phyloP scores from a whole-genome alignment of 2,888 invertebrate genomes.

The Pristionchus mayeri region DNA sequence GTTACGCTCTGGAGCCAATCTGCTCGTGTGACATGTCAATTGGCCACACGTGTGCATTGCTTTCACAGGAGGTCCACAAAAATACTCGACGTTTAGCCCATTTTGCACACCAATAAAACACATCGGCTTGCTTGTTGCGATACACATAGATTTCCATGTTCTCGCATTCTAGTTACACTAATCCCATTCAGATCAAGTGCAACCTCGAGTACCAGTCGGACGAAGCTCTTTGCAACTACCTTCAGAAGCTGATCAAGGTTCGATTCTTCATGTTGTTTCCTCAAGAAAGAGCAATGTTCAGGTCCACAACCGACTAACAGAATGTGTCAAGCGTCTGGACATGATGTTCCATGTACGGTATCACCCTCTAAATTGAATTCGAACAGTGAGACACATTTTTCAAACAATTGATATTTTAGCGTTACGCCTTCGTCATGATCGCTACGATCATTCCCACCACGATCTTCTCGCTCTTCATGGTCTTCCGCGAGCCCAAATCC shows the following conservation, averaged over 20 bases:
- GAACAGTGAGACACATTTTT: neutral
- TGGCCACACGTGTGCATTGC: neutral
- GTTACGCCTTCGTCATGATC: slow-evolving; percentile 45
- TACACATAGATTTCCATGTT: too few species aligned
- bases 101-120: too few species aligned
- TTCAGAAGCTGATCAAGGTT: slow-evolving; percentile 43
- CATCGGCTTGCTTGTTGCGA: too few species aligned
- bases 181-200: neutral
- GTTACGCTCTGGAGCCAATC: neutral
- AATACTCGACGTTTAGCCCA: neutral
- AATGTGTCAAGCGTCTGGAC: slow-evolving; percentile 47
- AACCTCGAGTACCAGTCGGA: neutral
- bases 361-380: neutral
- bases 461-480: slow-evolving; percentile 31
- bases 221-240: slow-evolving; percentile 27
- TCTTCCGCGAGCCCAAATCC: neutral
- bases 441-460: slow-evolving; percentile 46
- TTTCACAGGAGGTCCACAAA: neutral
- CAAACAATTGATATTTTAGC: neutral
- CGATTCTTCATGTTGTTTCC: neutral
- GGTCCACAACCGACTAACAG: slow-evolving; percentile 41
- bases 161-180: too few species aligned
- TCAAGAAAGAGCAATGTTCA: neutral
- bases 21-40: neutral
- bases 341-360: slow-evolving; percentile 36